A percentile compares a stretch with the other conserved stretches of the same genome.
Evolutionary conservation across 1,140 invertebrate species (phyloP).

Genomic region (Nasonia longicornis): DNA sequence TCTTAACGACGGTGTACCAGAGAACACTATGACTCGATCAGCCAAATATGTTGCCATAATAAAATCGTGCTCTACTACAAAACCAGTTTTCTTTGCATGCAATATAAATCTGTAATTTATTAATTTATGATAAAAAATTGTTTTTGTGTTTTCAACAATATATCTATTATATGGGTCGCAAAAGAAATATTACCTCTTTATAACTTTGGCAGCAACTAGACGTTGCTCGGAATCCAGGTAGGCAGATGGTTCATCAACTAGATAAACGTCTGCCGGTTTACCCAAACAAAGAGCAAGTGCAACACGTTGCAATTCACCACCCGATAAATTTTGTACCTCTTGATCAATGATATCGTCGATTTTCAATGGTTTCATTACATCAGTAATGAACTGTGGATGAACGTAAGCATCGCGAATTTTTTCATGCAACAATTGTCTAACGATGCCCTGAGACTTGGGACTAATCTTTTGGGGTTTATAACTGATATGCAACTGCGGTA

Average conservation of each 20-base stretch:
- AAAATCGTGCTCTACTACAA: conserved; percentile 99
- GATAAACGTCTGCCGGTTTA: conserved; percentile 98
- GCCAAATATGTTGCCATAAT: conserved; percentile 99
- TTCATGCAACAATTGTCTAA: conserved; percentile 92
- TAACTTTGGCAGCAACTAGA: conserved; percentile 99
- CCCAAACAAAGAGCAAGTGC: conserved; percentile 96
- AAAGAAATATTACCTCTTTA: conserved; percentile 81
- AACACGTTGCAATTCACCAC: conserved; percentile 98
- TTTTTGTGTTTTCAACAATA: conserved; percentile 21
- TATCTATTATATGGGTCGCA: neutral
- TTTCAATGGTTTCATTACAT: conserved; percentile 98
- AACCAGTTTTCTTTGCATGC: conserved; percentile 99
- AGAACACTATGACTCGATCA: conserved; percentile 98
- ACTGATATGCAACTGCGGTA: conserved; percentile 96
- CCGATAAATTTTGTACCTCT: conserved; percentile 98
- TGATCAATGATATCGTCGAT: conserved; percentile 99
- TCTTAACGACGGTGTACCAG: conserved; percentile 89
- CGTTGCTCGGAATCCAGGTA: conserved; percentile 99
- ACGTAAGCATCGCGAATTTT: conserved; percentile 97
- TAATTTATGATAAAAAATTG: conserved; percentile 24
- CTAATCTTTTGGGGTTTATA: conserved; percentile 99
- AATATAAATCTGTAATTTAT: conserved; percentile 87
- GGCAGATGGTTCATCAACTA: conserved; percentile 99
- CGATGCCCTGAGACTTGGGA: conserved; percentile 95
- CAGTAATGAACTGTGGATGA: conserved; percentile 98